Evolutionary conservation across 35 echinoderm and acorn worm species (phyloP).

Genomic region (Lytechinus variegatus): DNA sequence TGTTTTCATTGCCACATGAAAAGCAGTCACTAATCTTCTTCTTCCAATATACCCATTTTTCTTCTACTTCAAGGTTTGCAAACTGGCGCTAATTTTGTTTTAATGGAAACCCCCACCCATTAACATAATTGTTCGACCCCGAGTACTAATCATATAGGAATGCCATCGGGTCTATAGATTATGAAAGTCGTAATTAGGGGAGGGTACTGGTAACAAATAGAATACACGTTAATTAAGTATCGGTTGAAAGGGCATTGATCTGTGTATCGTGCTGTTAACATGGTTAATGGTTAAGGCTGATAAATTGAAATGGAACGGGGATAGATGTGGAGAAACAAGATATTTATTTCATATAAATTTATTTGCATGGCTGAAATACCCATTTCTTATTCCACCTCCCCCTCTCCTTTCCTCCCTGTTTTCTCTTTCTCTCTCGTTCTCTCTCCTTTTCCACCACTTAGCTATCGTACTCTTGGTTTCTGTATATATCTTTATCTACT

Average conservation of each 20-base stretch:
- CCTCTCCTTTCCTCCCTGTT: not conserved
- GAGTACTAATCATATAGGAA: not conserved
- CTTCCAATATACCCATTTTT: not conserved
- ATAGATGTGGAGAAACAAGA: not conserved
- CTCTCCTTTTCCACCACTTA: not conserved
- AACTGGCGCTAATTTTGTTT: not conserved
- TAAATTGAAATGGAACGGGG: not conserved
- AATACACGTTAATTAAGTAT: not conserved
- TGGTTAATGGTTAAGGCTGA: not conserved
- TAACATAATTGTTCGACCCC: not conserved
- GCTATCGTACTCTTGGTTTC: too few species aligned
- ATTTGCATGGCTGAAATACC: not conserved
- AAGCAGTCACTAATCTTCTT: not conserved
- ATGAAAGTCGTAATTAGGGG: not conserved
- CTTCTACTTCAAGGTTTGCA: slow-evolving; percentile 2
- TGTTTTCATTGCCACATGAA: slow-evolving; percentile 3
- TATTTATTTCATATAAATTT: not conserved
- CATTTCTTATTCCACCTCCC: not conserved
- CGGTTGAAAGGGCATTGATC: not conserved
- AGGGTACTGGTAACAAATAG: not conserved
- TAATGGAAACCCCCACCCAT: not conserved
- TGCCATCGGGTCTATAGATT: not conserved
- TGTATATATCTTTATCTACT: too few species aligned
- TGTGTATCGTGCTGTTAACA: not conserved
- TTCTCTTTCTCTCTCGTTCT: not conserved